phyloP scores from a whole-genome alignment of 2,888 invertebrate genomes.

The Rosalia funebris region DNA sequence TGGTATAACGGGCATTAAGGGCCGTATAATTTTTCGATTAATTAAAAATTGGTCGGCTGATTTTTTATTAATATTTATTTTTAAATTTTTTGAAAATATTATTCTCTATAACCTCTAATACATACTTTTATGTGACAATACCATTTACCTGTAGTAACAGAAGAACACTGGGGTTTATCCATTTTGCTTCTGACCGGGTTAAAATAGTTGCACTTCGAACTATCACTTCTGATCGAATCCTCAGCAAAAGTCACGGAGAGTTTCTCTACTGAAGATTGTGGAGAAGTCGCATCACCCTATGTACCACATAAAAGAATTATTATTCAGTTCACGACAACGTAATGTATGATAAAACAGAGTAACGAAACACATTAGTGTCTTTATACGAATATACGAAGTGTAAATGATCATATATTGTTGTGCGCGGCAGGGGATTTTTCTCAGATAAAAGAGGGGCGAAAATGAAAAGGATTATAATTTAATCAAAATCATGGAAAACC shows the following conservation, averaged over 20 bases:
- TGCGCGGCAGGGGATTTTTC: conserved; percentile 29
- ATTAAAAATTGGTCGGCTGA: no score
- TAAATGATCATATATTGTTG: conserved; percentile 35
- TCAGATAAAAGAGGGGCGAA: conserved; percentile 46
- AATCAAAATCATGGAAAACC: conserved; percentile 61
- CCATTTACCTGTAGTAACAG: conserved; percentile 9
- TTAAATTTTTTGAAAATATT: no score
- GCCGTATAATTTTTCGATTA: no score
- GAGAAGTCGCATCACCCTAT: conserved; percentile 70
- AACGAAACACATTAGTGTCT: conserved; percentile 4
- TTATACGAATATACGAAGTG: conserved; percentile 1
- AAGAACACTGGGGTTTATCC: conserved; percentile 56
- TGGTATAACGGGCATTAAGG: no score
- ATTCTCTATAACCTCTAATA: no score
- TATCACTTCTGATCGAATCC: conserved; percentile 61
- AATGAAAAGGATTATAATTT: conserved; percentile 62
- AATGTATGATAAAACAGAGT: background rate
- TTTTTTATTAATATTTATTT: no score
- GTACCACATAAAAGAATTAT: background rate
- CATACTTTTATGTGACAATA: no score
- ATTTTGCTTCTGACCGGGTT: conserved; percentile 43
- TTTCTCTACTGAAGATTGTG: conserved; percentile 76
- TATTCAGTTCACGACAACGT: no score
- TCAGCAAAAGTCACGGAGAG: conserved; percentile 79
- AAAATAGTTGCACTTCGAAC: conserved; percentile 44